Evolutionary conservation across 2,113 vertebrate genomes (phyloP).

Genomic region (Trogon surrucura): DNA sequence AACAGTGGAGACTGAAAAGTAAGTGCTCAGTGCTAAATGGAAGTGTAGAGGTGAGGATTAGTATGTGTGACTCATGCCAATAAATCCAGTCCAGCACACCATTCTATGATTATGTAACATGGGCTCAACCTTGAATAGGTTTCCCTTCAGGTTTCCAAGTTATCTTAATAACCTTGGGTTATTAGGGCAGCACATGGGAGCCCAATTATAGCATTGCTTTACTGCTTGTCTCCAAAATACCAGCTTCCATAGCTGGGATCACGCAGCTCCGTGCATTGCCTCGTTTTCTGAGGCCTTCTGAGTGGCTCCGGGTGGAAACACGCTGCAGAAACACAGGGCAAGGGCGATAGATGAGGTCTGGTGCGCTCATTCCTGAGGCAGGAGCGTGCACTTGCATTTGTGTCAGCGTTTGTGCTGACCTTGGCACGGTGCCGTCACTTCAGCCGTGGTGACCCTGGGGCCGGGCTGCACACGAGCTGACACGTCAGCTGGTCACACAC

Average conservation of each 20-base stretch:
- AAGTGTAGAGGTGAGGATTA: neutral
- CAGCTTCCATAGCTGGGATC: neutral
- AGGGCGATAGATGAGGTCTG: fast-evolving
- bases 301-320: neutral
- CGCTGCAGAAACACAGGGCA: neutral
- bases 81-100: neutral
- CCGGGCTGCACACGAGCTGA: neutral
- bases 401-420: neutral
- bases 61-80: neutral
- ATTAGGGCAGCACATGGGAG: neutral
- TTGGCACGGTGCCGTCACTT: neutral
- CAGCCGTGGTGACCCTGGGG: fast-evolving
- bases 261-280: neutral
- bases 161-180: neutral
- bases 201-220: neutral
- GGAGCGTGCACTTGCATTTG: neutral
- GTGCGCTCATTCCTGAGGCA: neutral
- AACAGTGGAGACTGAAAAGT: neutral
- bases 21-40: neutral
- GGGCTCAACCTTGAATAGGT: neutral
- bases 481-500: neutral
- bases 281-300: neutral
- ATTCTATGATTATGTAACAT: neutral
- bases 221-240: neutral
- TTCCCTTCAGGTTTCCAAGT: neutral